Evolutionary conservation across 2,888 invertebrate species (phyloP).

Genomic region (Thymelicus acteon): DNA sequence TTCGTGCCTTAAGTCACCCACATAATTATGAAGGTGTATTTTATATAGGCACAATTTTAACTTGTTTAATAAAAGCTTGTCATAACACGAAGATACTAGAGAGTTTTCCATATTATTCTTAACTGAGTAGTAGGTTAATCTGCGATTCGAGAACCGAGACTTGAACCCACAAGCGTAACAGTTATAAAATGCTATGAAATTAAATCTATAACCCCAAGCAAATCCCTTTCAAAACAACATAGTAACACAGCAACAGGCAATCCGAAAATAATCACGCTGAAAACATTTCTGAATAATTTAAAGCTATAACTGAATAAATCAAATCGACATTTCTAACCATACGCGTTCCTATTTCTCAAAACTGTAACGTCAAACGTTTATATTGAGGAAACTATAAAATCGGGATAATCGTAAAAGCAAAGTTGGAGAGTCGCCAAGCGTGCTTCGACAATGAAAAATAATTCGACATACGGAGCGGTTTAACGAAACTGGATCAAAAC

Average conservation of each 20-base stretch:
- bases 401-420: constrained; percentile 80
- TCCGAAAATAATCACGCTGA: constrained; percentile 16
- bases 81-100: no score
- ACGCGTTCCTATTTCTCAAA: constrained; percentile 47
- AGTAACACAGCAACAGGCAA: constrained; percentile 12
- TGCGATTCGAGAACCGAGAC: no score
- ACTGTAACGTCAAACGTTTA: constrained; percentile 72
- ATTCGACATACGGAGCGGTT: constrained; percentile 64
- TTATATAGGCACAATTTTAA: no score
- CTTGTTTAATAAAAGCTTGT: no score
- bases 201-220: no score
- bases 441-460: constrained; percentile 76
- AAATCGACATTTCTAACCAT: constrained; percentile 44
- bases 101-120: no score
- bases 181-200: no score
- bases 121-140: no score
- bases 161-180: no score
- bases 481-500: constrained; percentile 54
- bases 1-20: no score
- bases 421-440: constrained; percentile 74
- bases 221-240: constrained; percentile 14
- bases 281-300: constrained; percentile 14
- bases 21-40: no score
- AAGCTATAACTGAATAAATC: constrained; percentile 34
- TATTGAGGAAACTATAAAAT: constrained; percentile 82